Evolutionary conservation across 2,888 invertebrate genomes (phyloP).

Genomic region (Eulithis prunata): DNA sequence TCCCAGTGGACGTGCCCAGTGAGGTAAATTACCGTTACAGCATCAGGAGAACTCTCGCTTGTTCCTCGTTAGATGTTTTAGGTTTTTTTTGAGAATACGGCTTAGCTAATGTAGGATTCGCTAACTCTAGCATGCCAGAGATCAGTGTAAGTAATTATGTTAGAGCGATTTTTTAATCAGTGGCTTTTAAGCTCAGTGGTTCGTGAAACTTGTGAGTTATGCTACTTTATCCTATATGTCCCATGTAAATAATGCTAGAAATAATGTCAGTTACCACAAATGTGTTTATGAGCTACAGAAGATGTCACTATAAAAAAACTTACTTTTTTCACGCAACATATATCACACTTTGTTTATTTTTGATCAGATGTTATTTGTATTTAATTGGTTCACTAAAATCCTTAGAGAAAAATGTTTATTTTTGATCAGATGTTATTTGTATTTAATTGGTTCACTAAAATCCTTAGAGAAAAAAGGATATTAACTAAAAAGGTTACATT

Average conservation of each 20-base stretch:
- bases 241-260: neutral
- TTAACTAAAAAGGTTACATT: too few species aligned
- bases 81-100: neutral
- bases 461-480: too few species aligned
- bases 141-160: neutral
- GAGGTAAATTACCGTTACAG: too few species aligned
- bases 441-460: too few species aligned
- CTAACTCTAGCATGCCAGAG: constrained; percentile 14
- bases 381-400: too few species aligned
- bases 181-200: constrained; percentile 5
- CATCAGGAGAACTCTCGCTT: too few species aligned
- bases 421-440: too few species aligned
- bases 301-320: neutral
- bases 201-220: constrained; percentile 6
- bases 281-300: neutral
- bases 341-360: too few species aligned
- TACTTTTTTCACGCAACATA: neutral
- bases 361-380: too few species aligned
- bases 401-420: too few species aligned
- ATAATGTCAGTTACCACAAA: neutral
- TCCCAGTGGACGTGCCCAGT: too few species aligned
- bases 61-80: too few species aligned
- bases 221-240: neutral
- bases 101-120: neutral
- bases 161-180: constrained; percentile 1